Conservation (phyloP, 2,888 invertebrate genomes). For the Nephrotoma guestfalica region DNA sequence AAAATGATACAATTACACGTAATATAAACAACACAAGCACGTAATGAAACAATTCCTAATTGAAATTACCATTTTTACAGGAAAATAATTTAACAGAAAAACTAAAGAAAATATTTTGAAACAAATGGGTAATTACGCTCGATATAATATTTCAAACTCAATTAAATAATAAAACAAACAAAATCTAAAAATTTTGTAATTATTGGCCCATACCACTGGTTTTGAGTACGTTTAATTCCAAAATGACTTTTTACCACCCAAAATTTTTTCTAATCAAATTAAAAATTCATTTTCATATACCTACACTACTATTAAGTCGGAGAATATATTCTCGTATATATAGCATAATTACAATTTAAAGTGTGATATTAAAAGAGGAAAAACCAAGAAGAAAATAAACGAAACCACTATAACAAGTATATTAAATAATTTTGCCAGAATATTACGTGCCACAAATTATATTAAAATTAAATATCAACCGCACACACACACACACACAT, state of each 20-base stretch:
- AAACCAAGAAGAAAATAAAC: neutral
- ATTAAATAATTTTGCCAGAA: neutral
- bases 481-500: neutral
- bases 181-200: neutral
- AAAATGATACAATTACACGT: too few relatives aligned
- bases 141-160: neutral
- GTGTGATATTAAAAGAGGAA: neutral
- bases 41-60: neutral
- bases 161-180: neutral
- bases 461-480: neutral
- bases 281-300: neutral
- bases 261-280: neutral
- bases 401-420: neutral
- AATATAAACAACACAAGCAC: too few relatives aligned
- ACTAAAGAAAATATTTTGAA: neutral
- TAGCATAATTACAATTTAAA: neutral
- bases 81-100: neutral
- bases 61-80: neutral
- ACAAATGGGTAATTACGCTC: neutral
- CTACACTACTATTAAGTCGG: neutral
- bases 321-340: neutral
- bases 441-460: neutral
- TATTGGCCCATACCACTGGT: neutral
- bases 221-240: neutral
- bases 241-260: neutral